Conservation (phyloP, 2,797 vertebrate genomes). For the Ptychadena robeensis region DNA sequence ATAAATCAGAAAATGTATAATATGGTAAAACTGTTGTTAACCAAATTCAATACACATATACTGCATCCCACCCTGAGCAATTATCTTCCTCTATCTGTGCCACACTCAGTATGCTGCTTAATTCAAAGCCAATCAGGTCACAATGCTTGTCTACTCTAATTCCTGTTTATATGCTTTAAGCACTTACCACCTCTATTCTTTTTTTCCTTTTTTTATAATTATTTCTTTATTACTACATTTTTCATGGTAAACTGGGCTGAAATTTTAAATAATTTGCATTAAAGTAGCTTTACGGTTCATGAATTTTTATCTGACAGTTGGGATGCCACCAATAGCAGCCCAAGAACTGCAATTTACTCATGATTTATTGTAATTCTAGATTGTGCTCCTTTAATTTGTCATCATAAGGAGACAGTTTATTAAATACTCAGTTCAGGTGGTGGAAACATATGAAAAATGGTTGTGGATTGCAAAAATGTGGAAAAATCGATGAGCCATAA, state of each 20-base stretch:
- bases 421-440: slow-evolving; percentile 13
- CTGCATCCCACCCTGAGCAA: background rate
- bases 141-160: background rate
- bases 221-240: background rate
- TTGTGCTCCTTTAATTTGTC: slow-evolving; percentile 30
- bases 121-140: background rate
- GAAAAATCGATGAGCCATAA: slow-evolving; percentile 39
- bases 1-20: background rate
- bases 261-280: slow-evolving; percentile 18
- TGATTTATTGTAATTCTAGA: background rate
- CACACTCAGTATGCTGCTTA: background rate
- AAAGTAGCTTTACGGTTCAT: slow-evolving; percentile 11
- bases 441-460: slow-evolving; percentile 13
- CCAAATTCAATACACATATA: background rate
- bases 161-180: background rate
- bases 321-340: background rate
- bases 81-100: background rate
- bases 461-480: slow-evolving; percentile 24
- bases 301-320: background rate
- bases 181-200: background rate
- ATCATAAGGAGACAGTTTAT: slow-evolving; percentile 34
- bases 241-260: background rate
- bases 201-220: background rate
- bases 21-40: background rate
- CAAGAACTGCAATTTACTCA: slow-evolving; percentile 2